Percentiles rank a stretch among this genome's conserved stretches.
Conservation (phyloP, 2,888 invertebrate genomes). For the Lasius fuliginosus region DNA sequence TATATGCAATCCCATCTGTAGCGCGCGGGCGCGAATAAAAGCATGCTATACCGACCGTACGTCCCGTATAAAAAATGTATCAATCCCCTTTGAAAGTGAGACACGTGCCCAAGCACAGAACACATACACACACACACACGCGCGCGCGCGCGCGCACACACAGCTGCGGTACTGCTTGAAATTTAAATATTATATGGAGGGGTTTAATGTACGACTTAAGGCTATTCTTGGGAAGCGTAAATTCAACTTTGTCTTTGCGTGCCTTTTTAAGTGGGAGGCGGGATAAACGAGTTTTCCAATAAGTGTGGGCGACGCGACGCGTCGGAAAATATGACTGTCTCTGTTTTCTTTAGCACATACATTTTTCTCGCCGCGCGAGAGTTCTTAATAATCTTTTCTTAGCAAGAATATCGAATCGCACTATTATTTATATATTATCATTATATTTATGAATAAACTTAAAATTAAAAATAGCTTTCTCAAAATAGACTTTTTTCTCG, state of each 20-base stretch:
- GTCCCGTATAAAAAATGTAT: constrained; percentile 47
- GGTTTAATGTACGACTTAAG: constrained; percentile 35
- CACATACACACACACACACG: not conserved
- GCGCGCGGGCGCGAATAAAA: not conserved
- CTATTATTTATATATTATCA: not conserved
- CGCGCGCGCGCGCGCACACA: no score
- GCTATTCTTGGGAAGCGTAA: constrained; percentile 21
- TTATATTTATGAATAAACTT: not conserved
- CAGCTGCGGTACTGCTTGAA: not conserved
- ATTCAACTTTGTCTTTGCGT: constrained; percentile 31
- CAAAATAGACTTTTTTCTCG: not conserved
- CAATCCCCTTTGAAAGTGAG: constrained; percentile 40
- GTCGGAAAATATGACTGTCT: constrained; percentile 18
- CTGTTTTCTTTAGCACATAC: not conserved
- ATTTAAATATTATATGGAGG: constrained; percentile 38
- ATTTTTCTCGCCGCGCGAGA: not conserved
- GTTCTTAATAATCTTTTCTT: not conserved
- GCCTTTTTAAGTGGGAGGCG: constrained; percentile 11
- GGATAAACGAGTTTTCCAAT: constrained; percentile 35
- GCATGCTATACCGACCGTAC: constrained; percentile 8
- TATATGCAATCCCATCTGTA: constrained; percentile 9
- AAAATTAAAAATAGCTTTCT: not conserved
- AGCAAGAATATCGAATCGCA: not conserved
- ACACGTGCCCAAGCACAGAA: constrained; percentile 15
- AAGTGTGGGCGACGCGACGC: constrained; percentile 16